A percentile compares a stretch with the other conserved stretches of the same genome.
Evolutionary conservation across 2,888 invertebrate genomes (phyloP).

Genomic region (Lymantria dispar): DNA sequence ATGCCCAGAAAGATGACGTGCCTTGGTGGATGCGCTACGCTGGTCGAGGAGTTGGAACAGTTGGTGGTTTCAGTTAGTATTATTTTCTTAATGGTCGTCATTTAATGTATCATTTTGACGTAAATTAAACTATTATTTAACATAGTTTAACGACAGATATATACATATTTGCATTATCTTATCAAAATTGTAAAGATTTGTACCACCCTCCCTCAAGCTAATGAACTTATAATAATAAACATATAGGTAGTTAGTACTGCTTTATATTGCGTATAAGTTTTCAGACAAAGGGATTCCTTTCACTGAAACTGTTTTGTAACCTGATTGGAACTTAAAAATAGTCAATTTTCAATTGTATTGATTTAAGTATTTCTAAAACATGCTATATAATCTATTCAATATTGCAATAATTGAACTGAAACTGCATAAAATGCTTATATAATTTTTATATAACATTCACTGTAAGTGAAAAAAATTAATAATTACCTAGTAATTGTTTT

Average conservation of each 20-base stretch:
- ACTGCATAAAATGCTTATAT: too few relatives aligned
- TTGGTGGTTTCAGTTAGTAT: slow-evolving; percentile 91
- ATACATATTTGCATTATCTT: slow-evolving; percentile 21
- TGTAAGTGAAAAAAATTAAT: too few relatives aligned
- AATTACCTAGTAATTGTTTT: too few relatives aligned
- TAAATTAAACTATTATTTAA: background rate
- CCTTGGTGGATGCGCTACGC: slow-evolving; percentile 96
- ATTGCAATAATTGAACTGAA: too few relatives aligned
- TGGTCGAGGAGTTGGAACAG: slow-evolving; percentile 91
- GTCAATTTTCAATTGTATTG: slow-evolving; percentile 3
- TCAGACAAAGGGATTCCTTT: slow-evolving; percentile 6
- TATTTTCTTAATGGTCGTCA: slow-evolving; percentile 20
- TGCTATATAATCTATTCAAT: too few relatives aligned
- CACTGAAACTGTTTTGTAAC: background rate
- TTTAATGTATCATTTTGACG: too few relatives aligned
- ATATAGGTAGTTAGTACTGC: slow-evolving; percentile 4
- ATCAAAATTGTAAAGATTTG: slow-evolving; percentile 16
- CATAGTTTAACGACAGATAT: slow-evolving; percentile 8
- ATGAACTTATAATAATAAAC: slow-evolving; percentile 14
- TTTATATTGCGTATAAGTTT: slow-evolving; percentile 13
- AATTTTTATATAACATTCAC: too few relatives aligned
- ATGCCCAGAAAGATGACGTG: slow-evolving; percentile 89
- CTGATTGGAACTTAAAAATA: slow-evolving; percentile 11
- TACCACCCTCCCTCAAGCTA: slow-evolving; percentile 24
- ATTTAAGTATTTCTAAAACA: too few relatives aligned